Base-by-base conservation (phyloP, 2,113 vertebrate genomes). In the Oenanthe melanoleuca region DNA sequence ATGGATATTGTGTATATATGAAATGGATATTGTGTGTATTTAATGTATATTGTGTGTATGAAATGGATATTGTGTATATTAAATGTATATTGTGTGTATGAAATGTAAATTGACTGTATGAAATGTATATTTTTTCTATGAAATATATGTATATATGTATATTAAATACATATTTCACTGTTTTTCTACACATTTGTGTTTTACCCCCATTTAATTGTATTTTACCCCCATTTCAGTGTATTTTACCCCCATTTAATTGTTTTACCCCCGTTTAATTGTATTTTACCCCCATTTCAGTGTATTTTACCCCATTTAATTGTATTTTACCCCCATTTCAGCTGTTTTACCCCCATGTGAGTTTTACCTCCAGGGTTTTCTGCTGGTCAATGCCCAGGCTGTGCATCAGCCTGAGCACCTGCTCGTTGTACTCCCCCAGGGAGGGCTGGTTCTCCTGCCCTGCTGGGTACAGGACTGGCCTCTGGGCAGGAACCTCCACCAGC, bases 351-450 rank as follows among this genome's bases (percentile, higher is more conserved):
- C 4, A 9, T 13, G 3, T 16, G 21, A 66, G 15, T 21, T 93
- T 98, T 98, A 99, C 99, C 99, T 99, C 99, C 55, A 99, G 89
- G 5, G 99, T 99, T 97, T 99, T 99, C 96, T 99, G 99, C 83
- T 99, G 99, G 97, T 99, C 99, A 69, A 99, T 99, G 86, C 99
- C 99, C 71, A 99, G 98, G 97, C 99, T 99, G 97, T 99, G 99
- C 99, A 99, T 99, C 65, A 99, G 95, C 60, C 99, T 97, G 31
- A 99, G 97, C 61, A 99, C 99, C 97, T 99, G 99, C 75, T 99
- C 99, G 9, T 99, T 99, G 96, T 99, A 99, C 77, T 99, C 99
- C 8, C 98, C 99, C 15, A 99, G 95, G 34, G 98, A 97, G 2
- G 95, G 95, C 84, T 98, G 98, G 0, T 98, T 99, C 94, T 99